Percentiles rank a stretch among this genome's conserved stretches.
Conservation (phyloP, 2,888 invertebrate species). For the Galerucella calmariensis region DNA sequence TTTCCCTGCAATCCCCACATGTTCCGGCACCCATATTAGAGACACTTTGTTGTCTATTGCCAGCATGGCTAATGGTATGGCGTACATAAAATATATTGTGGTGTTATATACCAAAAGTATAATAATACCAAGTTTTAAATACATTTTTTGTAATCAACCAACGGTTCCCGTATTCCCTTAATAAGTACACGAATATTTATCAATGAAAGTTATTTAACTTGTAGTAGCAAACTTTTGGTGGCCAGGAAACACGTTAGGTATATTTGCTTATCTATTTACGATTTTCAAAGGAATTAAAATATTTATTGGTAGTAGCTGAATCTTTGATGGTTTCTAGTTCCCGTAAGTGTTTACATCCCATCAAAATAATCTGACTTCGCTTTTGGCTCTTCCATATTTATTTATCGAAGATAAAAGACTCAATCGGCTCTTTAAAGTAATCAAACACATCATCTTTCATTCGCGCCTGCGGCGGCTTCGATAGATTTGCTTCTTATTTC, state of each 20-base stretch:
- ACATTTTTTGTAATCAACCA: background rate
- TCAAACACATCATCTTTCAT: slow-evolving; percentile 60
- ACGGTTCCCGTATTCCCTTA: background rate
- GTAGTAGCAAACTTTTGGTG: slow-evolving; percentile 13
- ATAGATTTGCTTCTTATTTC: slow-evolving; percentile 29
- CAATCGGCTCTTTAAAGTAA: slow-evolving; percentile 59
- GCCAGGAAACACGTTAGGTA: slow-evolving; percentile 51
- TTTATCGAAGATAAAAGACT: slow-evolving; percentile 61
- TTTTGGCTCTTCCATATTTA: slow-evolving; percentile 54
- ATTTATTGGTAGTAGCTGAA: slow-evolving; percentile 59
- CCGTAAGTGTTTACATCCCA: slow-evolving; percentile 57
- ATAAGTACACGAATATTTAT: background rate
- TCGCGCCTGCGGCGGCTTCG: slow-evolving; percentile 24
- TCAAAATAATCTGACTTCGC: slow-evolving; percentile 58
- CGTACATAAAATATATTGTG: too few species aligned
- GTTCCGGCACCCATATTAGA: too few species aligned
- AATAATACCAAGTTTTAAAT: background rate
- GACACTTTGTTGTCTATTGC: too few species aligned
- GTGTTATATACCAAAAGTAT: background rate
- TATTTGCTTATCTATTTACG: slow-evolving; percentile 60
- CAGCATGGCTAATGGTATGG: too few species aligned
- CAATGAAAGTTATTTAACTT: background rate
- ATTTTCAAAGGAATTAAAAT: slow-evolving; percentile 61
- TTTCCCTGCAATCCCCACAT: too few species aligned
- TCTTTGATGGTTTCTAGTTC: slow-evolving; percentile 59